A percentile compares a stretch with the other conserved stretches of the same genome.
These are phyloP conservation scores for Eospalax fontanierii DNA, from an alignment of 2,797 vertebrate species.

Conservation along the genomic window DNA sequence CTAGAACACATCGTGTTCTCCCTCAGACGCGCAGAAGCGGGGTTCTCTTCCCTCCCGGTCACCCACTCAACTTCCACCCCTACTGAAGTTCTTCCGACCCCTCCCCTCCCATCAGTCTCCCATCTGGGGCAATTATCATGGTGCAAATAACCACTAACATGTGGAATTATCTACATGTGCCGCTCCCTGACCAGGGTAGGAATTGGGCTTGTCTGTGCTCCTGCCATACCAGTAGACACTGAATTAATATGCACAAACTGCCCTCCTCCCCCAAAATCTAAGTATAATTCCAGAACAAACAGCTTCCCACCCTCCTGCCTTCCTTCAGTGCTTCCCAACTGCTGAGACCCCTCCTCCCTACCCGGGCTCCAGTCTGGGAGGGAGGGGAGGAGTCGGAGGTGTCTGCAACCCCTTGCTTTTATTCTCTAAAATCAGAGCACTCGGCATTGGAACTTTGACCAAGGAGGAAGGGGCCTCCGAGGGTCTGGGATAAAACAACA, in stretches of 20 bases:
- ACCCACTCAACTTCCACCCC: not conserved
- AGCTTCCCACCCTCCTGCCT: not conserved
- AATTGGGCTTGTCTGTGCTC: not conserved
- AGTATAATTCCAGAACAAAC: slow-evolving; percentile 57
- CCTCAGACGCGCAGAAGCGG: not conserved
- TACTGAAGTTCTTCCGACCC: not conserved
- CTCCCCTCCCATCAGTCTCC: not conserved
- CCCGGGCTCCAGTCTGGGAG: not conserved
- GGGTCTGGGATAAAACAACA: not conserved
- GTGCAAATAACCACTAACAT: not conserved
- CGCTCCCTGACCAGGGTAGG: not conserved
- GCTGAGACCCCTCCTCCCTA: not conserved
- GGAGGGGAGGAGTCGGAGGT: not conserved
- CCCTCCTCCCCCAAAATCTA: not conserved
- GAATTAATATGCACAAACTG: not conserved
- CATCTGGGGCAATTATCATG: not conserved
- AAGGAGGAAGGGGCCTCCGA: not conserved
- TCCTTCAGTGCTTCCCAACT: not conserved
- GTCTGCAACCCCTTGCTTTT: not conserved
- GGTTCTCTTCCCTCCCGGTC: not conserved
- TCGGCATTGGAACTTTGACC: not conserved
- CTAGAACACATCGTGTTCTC: not conserved
- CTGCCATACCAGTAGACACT: not conserved
- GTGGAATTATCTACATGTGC: not conserved
- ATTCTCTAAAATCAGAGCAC: slow-evolving; percentile 66